Conservation (phyloP, 2,113 vertebrate species). For the Hassar affinis region DNA sequence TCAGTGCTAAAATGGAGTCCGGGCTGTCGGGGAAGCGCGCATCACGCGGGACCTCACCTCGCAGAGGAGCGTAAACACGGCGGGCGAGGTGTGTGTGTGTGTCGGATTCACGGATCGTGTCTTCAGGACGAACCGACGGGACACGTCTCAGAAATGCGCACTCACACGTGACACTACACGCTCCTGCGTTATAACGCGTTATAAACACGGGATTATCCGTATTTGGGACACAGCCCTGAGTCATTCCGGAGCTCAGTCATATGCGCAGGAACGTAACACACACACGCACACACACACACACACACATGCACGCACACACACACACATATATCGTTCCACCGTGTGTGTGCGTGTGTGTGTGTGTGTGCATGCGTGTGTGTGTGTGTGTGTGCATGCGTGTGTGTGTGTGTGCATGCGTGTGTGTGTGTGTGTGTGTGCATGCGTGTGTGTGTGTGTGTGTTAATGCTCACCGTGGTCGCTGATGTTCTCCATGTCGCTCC, state of each 20-base stretch:
- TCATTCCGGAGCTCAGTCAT: neutral
- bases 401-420: no score
- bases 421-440: no score
- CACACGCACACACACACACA: neutral
- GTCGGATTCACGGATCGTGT: conserved; percentile 6
- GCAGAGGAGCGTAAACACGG: no score
- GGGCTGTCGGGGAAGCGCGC: neutral
- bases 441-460: neutral
- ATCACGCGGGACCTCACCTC: no score
- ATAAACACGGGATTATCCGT: neutral
- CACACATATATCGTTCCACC: neutral
- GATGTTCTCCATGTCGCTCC: conserved; percentile 74
- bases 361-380: neutral
- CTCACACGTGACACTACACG: neutral
- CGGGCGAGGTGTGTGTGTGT: neutral
- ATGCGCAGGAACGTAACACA: conserved; percentile 1
- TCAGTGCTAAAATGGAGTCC: neutral
- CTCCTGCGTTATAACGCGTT: neutral
- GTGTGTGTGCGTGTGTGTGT: conserved; percentile 14
- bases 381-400: conserved; percentile 6
- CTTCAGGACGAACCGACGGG: neutral
- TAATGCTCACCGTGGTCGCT: conserved; percentile 44
- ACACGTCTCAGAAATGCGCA: neutral
- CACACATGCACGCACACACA: no score
- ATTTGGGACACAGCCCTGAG: conserved; percentile 23